Percentiles rank a stretch among this genome's conserved stretches.
Evolutionary conservation across 2,797 vertebrate species (phyloP).

Genomic region (Tragopan temminckii): DNA sequence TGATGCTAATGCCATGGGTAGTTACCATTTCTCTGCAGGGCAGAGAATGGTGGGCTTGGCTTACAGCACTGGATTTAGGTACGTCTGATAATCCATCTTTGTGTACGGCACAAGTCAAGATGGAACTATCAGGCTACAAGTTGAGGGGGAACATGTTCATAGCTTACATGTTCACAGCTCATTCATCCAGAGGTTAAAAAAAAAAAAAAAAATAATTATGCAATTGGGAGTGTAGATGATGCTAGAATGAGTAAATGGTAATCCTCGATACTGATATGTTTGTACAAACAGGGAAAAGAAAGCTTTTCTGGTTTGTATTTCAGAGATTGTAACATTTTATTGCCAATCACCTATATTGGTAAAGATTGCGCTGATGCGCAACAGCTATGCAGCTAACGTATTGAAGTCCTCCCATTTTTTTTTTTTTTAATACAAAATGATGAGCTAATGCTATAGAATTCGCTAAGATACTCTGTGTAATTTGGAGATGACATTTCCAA

Average conservation of each 20-base stretch:
- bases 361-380: neutral
- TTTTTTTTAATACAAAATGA: neutral
- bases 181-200: neutral
- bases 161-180: neutral
- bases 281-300: neutral
- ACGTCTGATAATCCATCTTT: neutral
- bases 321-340: neutral
- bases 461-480: neutral
- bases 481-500: neutral
- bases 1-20: rapidly evolving
- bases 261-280: neutral
- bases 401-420: neutral
- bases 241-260: neutral
- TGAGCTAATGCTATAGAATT: neutral
- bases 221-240: neutral
- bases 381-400: neutral
- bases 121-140: neutral
- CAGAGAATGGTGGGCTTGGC: neutral
- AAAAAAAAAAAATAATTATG: neutral
- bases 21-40: neutral
- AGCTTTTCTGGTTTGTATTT: neutral
- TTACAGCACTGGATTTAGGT: neutral
- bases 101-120: neutral
- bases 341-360: neutral
- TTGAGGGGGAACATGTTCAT: neutral